Evolutionary conservation across 2,797 vertebrate genomes (phyloP), one percentile per base, ranked within the genome.

Genomic region (Pyrrhura leucotis): DNA sequence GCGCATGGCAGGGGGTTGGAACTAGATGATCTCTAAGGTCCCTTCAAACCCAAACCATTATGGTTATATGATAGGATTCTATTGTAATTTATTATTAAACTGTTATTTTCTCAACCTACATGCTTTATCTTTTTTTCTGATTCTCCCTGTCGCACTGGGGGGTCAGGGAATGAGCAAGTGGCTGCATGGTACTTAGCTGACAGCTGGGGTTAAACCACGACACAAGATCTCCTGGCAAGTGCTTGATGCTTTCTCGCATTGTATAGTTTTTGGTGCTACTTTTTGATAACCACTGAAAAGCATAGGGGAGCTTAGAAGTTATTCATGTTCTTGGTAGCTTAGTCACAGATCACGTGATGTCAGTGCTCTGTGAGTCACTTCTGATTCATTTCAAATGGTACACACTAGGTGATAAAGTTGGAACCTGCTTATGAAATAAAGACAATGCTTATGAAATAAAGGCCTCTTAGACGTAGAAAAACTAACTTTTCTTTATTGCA

Each of bases 261-360:
- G 20, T 15, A 5, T 72, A 82, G n/a, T 5, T 85, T 88, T 83
- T 88, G 58, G 31, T 91, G 50, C n/a, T 78, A 28, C 56, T 28
- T 85, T 89, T 78, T 95, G 84, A 65, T 87, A 89, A 73, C 39
- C 12, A 19, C 33, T 88, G 45, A 76, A 69, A 89, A 50, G 66
- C 62, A 81, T 83, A 40, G 59, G 53, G 72, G 88, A 88, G 48
- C 89, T 93, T 87, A 89, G 42, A 74, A 85, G 22, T 58, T 93
- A 50, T 74, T 96, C 2, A 3, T 85, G 69, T 88, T 92, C 75
- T 85, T 37, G 47, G 51, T 40, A 84, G 25, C 80, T 94, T 94
- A 95, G 82, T 97, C 87, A 94, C 53, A 61, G 78, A 65, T 82
- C 90, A 94, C 14, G 22, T 95, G 90, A 59, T 95, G 40, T 75